Conservation (phyloP, 1,140 invertebrate genomes). For the Daktulosphaira vitifoliae region DNA sequence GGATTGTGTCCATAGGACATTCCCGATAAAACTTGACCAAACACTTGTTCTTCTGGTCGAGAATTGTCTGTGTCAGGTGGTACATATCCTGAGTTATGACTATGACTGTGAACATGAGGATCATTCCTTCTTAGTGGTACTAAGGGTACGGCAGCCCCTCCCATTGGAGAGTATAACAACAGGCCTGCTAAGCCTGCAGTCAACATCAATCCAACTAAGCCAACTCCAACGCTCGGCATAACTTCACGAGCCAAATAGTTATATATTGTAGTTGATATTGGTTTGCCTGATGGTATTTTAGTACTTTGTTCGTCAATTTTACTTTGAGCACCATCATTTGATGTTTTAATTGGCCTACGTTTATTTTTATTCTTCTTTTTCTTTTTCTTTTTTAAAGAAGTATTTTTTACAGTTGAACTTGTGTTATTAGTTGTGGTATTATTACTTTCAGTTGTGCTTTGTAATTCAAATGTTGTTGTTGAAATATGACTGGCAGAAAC, state of each 20-base stretch:
- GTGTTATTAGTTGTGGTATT: conserved; percentile 24
- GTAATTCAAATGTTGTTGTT: conserved; percentile 22
- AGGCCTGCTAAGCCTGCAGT: conserved; percentile 63
- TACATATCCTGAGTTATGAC: neutral
- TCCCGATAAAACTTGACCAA: conserved; percentile 61
- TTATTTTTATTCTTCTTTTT: conserved; percentile 53
- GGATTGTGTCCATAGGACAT: conserved; percentile 38
- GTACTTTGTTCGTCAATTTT: conserved; percentile 46
- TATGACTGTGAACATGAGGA: conserved; percentile 5
- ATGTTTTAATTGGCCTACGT: conserved; percentile 45
- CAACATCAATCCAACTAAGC: conserved; percentile 60
- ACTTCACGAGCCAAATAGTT: conserved; percentile 68
- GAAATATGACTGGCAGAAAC: neutral
- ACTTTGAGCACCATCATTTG: conserved; percentile 40
- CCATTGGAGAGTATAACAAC: conserved; percentile 60
- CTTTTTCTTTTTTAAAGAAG: conserved; percentile 37
- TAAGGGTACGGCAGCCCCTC: conserved; percentile 45
- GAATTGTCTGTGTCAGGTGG: conserved; percentile 42
- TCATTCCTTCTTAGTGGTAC: conserved; percentile 45
- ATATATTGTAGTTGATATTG: conserved; percentile 61
- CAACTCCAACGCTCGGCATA: conserved; percentile 67
- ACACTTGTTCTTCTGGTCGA: conserved; percentile 62
- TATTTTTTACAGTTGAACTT: conserved; percentile 34
- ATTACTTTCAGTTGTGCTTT: conserved; percentile 34
- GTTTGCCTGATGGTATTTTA: conserved; percentile 40